Evolutionary conservation across 2,888 invertebrate genomes (phyloP).

Genomic region (Melanophora roralis): DNA sequence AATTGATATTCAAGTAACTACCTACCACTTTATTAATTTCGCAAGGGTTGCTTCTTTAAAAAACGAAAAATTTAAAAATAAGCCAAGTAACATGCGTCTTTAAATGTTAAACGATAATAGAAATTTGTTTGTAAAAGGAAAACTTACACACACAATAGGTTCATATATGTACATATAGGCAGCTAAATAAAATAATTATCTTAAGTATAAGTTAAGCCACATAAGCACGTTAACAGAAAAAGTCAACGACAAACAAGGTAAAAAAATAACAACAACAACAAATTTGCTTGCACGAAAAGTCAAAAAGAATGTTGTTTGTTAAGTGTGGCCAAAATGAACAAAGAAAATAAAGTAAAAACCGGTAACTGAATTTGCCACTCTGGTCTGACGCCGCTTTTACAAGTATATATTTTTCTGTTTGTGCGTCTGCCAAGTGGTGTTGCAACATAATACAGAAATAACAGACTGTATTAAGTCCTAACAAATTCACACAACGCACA

Average conservation of each 20-base stretch:
- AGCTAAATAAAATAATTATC: not conserved
- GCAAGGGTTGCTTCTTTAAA: too few relatives aligned
- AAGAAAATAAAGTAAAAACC: constrained; percentile 55
- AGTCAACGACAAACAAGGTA: not conserved
- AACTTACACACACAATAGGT: not conserved
- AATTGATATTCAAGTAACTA: too few relatives aligned
- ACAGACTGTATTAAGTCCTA: not conserved
- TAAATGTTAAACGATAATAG: not conserved
- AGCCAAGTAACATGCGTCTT: not conserved
- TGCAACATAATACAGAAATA: constrained; percentile 31
- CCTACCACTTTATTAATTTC: too few relatives aligned
- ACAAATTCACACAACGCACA: not conserved
- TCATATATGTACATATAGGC: too few relatives aligned
- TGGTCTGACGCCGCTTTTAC: constrained; percentile 39
- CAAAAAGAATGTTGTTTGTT: constrained; percentile 37
- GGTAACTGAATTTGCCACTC: constrained; percentile 59
- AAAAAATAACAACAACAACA: constrained; percentile 8
- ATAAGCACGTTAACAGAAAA: not conserved
- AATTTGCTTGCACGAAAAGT: not conserved
- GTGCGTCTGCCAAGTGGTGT: constrained; percentile 24
- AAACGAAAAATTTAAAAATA: too few relatives aligned
- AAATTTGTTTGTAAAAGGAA: not conserved
- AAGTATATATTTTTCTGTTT: constrained; percentile 13
- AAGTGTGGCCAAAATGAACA: constrained; percentile 47
- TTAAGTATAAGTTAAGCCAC: not conserved